These are phyloP conservation scores for Clarias fuscus DNA, from an alignment of 2,797 vertebrate genomes.

Conservation along the genomic window DNA sequence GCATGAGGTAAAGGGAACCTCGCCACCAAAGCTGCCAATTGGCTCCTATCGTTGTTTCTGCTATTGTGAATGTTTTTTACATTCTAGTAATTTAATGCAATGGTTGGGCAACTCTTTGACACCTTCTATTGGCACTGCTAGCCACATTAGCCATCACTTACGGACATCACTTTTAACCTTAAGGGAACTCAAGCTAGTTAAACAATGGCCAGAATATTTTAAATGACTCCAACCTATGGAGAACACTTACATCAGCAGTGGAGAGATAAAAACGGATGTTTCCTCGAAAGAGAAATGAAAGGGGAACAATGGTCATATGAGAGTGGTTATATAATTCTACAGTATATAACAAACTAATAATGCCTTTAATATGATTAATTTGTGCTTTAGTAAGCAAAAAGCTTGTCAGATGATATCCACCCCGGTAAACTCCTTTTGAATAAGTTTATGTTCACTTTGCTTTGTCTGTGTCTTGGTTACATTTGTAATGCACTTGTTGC, in stretches of 20 bases:
- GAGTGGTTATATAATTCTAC: background rate
- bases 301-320: background rate
- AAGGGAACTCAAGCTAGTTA: background rate
- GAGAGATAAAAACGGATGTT: background rate
- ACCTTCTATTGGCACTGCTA: background rate
- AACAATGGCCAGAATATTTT: background rate
- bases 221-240: background rate
- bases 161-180: background rate
- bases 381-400: background rate
- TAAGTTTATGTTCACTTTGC: background rate
- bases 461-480: background rate
- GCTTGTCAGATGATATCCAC: background rate
- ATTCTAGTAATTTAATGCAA: background rate
- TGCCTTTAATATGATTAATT: background rate
- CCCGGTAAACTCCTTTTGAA: background rate
- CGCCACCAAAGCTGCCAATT: background rate
- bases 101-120: background rate
- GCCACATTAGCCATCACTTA: background rate
- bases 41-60: background rate
- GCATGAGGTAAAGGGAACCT: background rate
- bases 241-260: background rate
- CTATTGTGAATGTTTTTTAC: background rate
- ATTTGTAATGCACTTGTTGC: background rate
- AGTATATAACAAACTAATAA: background rate
- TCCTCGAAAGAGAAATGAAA: background rate